Evolutionary conservation across 1,140 invertebrate species (phyloP), one percentile per base, ranked within the genome.

Genomic region (Drosophila varians): DNA sequence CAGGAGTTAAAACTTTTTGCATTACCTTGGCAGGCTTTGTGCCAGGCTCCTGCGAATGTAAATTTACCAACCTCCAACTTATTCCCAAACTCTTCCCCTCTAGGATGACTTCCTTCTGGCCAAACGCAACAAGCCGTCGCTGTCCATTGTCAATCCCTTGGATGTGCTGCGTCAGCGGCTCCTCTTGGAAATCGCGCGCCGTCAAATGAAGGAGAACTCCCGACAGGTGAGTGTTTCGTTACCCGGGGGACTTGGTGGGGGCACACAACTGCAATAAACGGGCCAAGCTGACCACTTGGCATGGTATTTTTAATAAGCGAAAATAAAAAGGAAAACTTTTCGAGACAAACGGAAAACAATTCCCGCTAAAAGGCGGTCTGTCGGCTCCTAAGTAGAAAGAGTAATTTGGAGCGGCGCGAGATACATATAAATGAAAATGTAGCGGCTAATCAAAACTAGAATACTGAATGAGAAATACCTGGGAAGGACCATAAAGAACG

Each of bases 131-230:
- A 93, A 93, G 89, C 94, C 94, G 23, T 95, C 95, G 38, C 92
- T 96, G 36, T 96, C 95, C 42, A 95, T 96, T 89, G 95, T 95
- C 75, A 95, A 95, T 91, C 95, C 95, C 6, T 92, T 96, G 92
- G 95, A 96, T 90, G 95, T 96, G 26, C 92, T 96, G 2, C 93
- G 95, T 48, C 94, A 95, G 89, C 92, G 95, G 74, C 92, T 96
- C 55, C 90, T 96, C 31, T 90, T 96, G 49, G 95, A 96, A 92
- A 94, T 96, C 47, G 94, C 94, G 19, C 93, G 95, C 77, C 94
- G 95, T 84, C 93, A 95, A 89, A 94, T 95, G 92, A 93, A 94
- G 61, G 93, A 95, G 84, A 93, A 92, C 80, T 93, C 93, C 74
- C 92, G 94, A 65, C 92, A 94, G 80, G 92, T 91, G 75, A 89